Percentiles rank a stretch among this genome's conserved stretches.
Conservation (phyloP, 2,113 vertebrate species). For the Dipodomys ordii region DNA sequence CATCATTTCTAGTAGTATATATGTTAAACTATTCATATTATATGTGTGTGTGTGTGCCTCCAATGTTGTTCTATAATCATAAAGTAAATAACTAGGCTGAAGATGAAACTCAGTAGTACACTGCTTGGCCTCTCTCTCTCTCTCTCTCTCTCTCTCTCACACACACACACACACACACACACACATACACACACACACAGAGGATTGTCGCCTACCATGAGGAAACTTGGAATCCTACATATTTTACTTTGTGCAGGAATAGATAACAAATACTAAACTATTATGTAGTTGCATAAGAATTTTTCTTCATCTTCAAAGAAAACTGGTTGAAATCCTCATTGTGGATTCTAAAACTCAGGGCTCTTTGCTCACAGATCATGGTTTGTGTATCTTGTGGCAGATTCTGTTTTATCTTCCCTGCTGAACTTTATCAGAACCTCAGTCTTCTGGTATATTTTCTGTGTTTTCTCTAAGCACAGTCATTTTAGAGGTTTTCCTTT, state of each 20-base stretch:
- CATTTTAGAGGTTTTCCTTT: slow-evolving; percentile 43
- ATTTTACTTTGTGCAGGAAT: neutral
- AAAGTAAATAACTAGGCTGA: no score
- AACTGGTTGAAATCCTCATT: neutral
- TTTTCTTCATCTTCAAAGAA: neutral
- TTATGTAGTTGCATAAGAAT: neutral
- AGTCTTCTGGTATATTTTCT: slow-evolving; percentile 42
- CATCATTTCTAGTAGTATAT: neutral
- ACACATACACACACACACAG: neutral
- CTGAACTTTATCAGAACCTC: neutral
- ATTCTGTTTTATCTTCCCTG: neutral
- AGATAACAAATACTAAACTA: neutral
- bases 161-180: no score
- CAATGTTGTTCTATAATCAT: neutral
- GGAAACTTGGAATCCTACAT: neutral
- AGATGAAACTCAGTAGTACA: neutral
- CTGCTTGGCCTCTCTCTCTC: no score
- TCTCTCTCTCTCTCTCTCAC: no score
- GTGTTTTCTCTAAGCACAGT: neutral
- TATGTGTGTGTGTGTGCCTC: neutral
- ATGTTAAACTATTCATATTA: neutral
- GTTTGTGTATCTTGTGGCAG: neutral
- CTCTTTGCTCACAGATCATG: neutral
- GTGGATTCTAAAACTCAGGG: neutral
- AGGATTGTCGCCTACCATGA: neutral